Evolutionary conservation across 2,888 invertebrate species (phyloP).

Genomic region (Clunio marinus): DNA sequence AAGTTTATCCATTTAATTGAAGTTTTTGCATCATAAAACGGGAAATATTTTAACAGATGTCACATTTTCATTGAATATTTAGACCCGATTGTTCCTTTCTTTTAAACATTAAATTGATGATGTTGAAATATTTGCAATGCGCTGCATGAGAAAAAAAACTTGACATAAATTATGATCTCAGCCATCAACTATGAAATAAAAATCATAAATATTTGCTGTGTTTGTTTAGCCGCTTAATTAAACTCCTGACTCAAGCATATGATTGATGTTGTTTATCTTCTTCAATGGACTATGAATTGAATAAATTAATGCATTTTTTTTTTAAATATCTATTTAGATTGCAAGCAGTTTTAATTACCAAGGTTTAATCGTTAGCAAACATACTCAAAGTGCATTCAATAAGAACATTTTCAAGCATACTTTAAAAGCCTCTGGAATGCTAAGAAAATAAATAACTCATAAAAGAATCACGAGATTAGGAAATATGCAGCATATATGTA

Average conservation of each 20-base stretch:
- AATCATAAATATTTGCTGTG: background rate
- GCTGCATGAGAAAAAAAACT: no score
- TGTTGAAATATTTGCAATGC: no score
- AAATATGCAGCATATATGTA: background rate
- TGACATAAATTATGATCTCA: no score
- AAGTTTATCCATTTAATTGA: no score
- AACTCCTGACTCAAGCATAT: background rate
- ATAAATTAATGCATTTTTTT: background rate
- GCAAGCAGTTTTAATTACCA: no score
- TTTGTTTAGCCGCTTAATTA: background rate
- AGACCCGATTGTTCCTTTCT: no score
- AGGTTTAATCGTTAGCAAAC: background rate
- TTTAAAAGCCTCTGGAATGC: background rate
- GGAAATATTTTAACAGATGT: no score
- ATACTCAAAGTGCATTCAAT: background rate
- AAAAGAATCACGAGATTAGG: background rate
- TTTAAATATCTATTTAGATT: no score
- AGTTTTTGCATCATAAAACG: no score
- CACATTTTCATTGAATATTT: no score
- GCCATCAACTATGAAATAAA: no score
- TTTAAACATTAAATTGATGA: no score
- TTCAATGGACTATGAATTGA: background rate
- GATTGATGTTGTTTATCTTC: conserved; percentile 2
- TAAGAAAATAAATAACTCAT: background rate
- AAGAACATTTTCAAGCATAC: background rate